phyloP scores from a whole-genome alignment of 2,888 invertebrate species.

The Peribatodes rhomboidaria region DNA sequence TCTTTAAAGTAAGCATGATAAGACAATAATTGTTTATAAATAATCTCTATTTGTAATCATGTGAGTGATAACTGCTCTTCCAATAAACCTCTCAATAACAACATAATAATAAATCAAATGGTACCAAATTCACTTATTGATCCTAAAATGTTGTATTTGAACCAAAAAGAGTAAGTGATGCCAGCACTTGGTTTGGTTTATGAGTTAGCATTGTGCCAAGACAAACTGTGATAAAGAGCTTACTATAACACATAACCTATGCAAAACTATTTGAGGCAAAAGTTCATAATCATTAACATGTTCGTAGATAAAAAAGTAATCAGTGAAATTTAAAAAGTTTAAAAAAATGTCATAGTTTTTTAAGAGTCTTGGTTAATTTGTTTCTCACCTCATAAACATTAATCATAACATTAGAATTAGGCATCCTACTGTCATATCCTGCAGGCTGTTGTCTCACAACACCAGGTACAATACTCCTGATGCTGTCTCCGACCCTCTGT shows the following conservation, averaged over 20 bases:
- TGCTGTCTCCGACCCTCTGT: constrained; percentile 84
- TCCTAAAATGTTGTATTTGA: too few relatives aligned
- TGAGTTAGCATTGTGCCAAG: too few relatives aligned
- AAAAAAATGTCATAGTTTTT: background rate
- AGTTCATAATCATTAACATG: background rate
- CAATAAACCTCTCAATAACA: background rate
- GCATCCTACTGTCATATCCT: constrained; percentile 67
- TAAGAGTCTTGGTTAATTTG: background rate
- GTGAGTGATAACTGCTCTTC: background rate
- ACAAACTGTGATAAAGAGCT: too few relatives aligned
- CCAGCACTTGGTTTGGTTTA: too few relatives aligned
- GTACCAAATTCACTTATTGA: background rate
- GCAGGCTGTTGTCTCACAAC: constrained; percentile 81
- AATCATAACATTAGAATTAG: constrained; percentile 83
- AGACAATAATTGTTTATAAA: constrained; percentile 2
- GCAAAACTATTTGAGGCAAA: background rate
- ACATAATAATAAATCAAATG: background rate
- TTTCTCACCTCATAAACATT: constrained; percentile 85
- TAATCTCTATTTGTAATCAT: constrained; percentile 1
- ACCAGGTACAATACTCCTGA: constrained; percentile 84
- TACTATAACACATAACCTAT: too few relatives aligned
- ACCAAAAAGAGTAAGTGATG: too few relatives aligned
- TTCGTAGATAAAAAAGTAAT: too few relatives aligned
- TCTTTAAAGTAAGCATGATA: background rate
- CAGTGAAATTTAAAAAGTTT: too few relatives aligned